A percentile compares a stretch with the other conserved stretches of the same genome.
Evolutionary conservation across 2,113 vertebrate species (phyloP).

Genomic region (Rhinoderma darwinii): DNA sequence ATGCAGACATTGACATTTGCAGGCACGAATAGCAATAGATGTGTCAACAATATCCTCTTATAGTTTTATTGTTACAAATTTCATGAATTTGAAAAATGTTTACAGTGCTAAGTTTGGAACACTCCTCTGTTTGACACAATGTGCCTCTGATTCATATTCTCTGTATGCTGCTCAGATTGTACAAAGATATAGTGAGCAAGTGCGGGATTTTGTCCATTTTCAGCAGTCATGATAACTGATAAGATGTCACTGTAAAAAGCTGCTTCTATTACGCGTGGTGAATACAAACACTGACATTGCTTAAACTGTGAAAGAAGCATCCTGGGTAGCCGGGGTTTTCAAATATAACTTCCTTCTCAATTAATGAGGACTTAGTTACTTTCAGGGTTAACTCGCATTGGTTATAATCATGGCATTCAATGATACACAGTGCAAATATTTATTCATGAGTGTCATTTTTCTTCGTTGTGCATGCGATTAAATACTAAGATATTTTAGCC

Average conservation of each 20-base stretch:
- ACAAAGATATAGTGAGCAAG: neutral
- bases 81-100: neutral
- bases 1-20: neutral
- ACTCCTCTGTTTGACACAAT: neutral
- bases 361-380: neutral
- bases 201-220: neutral
- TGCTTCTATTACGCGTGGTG: neutral
- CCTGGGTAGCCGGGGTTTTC: neutral
- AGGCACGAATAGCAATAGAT: neutral
- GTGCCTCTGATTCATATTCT: neutral
- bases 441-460: neutral
- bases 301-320: neutral
- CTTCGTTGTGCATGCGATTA: neutral
- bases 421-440: neutral
- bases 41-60: neutral
- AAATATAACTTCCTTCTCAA: neutral
- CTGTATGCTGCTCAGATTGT: neutral
- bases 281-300: neutral
- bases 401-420: neutral
- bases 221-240: constrained; percentile 1
- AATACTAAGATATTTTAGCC: neutral
- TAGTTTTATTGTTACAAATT: neutral
- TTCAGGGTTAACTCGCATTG: neutral
- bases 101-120: neutral
- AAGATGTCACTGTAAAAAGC: neutral